These are phyloP conservation scores for Hylaeus anthracinus DNA, from an alignment of 1,140 invertebrate genomes.

Conservation along the genomic window DNA sequence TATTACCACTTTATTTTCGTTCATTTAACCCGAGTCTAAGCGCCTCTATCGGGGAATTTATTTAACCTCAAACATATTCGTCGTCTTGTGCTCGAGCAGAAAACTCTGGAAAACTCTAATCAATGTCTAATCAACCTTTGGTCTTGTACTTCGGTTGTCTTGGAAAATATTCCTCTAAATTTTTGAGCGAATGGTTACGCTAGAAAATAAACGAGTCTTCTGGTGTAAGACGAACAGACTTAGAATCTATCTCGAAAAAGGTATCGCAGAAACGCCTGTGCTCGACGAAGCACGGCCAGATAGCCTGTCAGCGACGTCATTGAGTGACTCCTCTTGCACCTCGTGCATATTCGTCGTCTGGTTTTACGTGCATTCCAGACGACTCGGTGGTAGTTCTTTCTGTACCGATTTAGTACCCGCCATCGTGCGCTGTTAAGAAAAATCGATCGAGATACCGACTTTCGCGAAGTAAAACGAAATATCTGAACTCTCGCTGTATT, in stretches of 20 bases:
- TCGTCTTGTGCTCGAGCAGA: too few species aligned
- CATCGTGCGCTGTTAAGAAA: background rate
- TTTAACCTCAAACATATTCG: too few species aligned
- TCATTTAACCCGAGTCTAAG: too few species aligned
- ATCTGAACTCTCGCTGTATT: too few species aligned
- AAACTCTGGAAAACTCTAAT: too few species aligned
- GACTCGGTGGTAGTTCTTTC: constrained; percentile 44
- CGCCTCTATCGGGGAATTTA: too few species aligned
- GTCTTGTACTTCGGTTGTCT: too few species aligned
- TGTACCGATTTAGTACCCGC: constrained; percentile 20
- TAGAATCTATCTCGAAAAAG: constrained; percentile 14
- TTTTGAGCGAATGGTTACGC: background rate
- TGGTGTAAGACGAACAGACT: background rate
- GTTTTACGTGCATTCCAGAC: constrained; percentile 51
- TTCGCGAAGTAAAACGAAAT: background rate
- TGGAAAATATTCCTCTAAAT: background rate
- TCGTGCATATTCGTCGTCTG: constrained; percentile 65
- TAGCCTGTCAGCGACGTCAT: constrained; percentile 70
- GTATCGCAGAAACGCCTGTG: constrained; percentile 29
- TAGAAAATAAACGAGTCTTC: background rate
- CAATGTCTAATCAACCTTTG: too few species aligned
- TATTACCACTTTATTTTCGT: too few species aligned
- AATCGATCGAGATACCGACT: background rate
- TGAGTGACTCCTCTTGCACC: constrained; percentile 75
- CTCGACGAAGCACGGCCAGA: constrained; percentile 31